These are phyloP conservation scores for Calliopum simillimum DNA, from an alignment of 2,888 invertebrate genomes.

Conservation along the genomic window DNA sequence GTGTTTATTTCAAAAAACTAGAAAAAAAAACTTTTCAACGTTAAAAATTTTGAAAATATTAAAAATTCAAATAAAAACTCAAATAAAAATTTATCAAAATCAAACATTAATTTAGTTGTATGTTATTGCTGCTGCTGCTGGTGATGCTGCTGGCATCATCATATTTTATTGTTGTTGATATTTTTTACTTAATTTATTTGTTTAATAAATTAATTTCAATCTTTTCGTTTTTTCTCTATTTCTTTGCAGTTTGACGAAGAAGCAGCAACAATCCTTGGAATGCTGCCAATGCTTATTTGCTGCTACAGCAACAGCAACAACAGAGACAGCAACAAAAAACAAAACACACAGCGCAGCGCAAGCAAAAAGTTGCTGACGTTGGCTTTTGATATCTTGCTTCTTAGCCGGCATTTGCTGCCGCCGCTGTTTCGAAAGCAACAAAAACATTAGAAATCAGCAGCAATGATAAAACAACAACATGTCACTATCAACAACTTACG, in stretches of 20 bases:
- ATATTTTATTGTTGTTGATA: not conserved
- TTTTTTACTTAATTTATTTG: slow-evolving; percentile 7
- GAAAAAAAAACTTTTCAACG: too few relatives aligned
- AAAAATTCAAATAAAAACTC: too few relatives aligned
- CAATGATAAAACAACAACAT: slow-evolving; percentile 19
- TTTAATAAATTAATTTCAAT: slow-evolving; percentile 11
- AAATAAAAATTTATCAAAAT: too few relatives aligned
- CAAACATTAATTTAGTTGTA: too few relatives aligned
- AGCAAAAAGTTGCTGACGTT: not conserved
- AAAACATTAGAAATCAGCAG: slow-evolving; percentile 16
- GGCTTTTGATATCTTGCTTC: not conserved
- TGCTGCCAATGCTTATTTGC: not conserved
- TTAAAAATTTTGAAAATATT: too few relatives aligned
- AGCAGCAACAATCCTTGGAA: not conserved
- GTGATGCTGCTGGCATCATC: too few relatives aligned
- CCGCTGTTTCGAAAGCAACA: slow-evolving; percentile 28
- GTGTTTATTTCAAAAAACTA: too few relatives aligned
- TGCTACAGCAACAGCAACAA: slow-evolving; percentile 8
- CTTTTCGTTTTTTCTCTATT: not conserved
- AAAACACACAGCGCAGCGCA: not conserved
- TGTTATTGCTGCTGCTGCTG: too few relatives aligned
- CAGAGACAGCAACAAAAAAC: not conserved
- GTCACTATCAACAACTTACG: not conserved
- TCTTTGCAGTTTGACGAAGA: too few relatives aligned
- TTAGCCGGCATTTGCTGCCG: not conserved